phyloP scores from a whole-genome alignment of 1,140 invertebrate species.

The Cherax destructor region DNA sequence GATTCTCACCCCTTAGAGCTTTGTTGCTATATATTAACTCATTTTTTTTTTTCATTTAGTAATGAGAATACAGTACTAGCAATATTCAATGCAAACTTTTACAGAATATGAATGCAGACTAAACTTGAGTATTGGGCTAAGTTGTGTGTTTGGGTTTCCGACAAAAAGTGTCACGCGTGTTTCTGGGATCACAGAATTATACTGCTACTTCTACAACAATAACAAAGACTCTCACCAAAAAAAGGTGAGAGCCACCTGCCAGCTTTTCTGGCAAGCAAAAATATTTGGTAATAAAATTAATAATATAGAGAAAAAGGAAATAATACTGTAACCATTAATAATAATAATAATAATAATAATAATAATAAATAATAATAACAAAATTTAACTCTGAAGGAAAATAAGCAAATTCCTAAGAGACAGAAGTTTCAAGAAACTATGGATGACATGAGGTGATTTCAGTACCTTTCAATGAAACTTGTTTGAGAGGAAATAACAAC shows the following conservation, averaged over 20 bases:
- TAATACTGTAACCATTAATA: constrained; percentile 12
- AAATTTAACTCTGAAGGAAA: constrained; percentile 25
- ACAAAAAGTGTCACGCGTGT: constrained; percentile 67
- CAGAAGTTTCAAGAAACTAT: constrained; percentile 49
- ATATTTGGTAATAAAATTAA: no score
- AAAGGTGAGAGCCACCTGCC: constrained; percentile 50
- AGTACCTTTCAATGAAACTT: constrained; percentile 54
- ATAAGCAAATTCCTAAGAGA: constrained; percentile 30
- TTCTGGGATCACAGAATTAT: constrained; percentile 69
- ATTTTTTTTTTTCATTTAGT: background rate
- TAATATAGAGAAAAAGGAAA: background rate
- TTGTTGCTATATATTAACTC: background rate
- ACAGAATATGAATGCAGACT: constrained; percentile 35
- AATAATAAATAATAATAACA: no score
- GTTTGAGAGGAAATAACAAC: constrained; percentile 71
- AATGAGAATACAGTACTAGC: background rate
- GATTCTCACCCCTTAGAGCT: background rate
- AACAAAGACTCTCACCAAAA: constrained; percentile 59
- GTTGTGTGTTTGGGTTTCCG: constrained; percentile 58
- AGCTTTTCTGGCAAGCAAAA: constrained; percentile 37
- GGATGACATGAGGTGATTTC: constrained; percentile 60
- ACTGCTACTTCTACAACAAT: constrained; percentile 67
- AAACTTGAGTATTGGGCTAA: constrained; percentile 56
- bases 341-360: no score
- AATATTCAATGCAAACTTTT: background rate